phyloP scores from a whole-genome alignment of 2,888 invertebrate species.

The Lithophane socia region DNA sequence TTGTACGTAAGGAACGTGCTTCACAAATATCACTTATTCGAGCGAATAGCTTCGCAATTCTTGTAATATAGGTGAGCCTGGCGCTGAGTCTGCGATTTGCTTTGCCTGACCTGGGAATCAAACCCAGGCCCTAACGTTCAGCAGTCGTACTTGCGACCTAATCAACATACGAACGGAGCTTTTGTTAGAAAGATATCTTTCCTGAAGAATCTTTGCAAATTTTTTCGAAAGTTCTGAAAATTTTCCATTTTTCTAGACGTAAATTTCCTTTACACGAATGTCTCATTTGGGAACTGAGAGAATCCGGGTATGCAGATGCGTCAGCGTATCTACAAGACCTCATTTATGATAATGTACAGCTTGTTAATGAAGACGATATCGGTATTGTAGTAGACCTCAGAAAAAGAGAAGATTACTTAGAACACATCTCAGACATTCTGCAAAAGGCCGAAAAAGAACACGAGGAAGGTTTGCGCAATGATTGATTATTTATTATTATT shows the following conservation, averaged over 20 bases:
- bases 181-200: neutral
- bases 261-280: conserved; percentile 89
- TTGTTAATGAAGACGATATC: conserved; percentile 87
- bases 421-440: conserved; percentile 79
- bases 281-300: conserved; percentile 88
- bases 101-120: too few species aligned
- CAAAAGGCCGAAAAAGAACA: conserved; percentile 81
- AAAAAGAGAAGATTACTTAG: conserved; percentile 79
- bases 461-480: conserved; percentile 75
- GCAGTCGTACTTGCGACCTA: neutral
- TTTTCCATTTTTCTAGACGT: conserved; percentile 77
- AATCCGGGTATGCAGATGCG: conserved; percentile 86
- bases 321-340: conserved; percentile 89
- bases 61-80: neutral
- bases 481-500: neutral
- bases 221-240: neutral
- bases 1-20: conserved; percentile 9
- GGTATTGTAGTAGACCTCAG: conserved; percentile 86
- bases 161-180: neutral
- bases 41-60: neutral
- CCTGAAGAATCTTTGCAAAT: neutral
- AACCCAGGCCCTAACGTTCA: neutral
- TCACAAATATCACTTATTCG: neutral
- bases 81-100: neutral
- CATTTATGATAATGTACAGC: conserved; percentile 89